These are phyloP conservation scores for Crotalus viridis DNA, from an alignment of 2,113 vertebrate species.

Conservation along the genomic window DNA sequence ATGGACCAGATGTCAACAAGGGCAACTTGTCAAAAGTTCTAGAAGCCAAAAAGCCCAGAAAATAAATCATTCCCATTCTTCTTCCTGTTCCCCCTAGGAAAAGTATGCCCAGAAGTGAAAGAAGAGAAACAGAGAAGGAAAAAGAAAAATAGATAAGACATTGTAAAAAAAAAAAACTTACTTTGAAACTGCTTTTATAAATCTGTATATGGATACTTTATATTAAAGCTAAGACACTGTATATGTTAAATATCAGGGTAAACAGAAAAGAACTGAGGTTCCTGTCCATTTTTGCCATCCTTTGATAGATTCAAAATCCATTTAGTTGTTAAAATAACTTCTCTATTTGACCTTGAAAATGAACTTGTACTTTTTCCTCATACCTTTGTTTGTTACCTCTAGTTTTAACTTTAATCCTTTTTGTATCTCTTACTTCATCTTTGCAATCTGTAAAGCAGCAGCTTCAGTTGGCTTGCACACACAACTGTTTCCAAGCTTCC, in stretches of 20 bases:
- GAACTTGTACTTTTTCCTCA: conserved; percentile 51
- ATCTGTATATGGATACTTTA: neutral
- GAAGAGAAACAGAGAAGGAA: neutral
- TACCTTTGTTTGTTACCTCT: conserved; percentile 61
- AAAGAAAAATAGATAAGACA: neutral
- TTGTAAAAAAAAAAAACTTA: neutral
- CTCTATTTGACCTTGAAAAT: conserved; percentile 57
- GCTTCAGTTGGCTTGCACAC: conserved; percentile 24
- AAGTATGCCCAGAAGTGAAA: neutral
- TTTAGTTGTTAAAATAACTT: conserved; percentile 56
- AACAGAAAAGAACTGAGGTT: neutral
- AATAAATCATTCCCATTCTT: neutral
- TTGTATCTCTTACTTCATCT: conserved; percentile 50
- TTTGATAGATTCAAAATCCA: conserved; percentile 44
- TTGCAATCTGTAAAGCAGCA: conserved; percentile 52
- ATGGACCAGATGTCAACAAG: neutral
- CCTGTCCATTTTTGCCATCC: neutral
- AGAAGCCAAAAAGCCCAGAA: neutral
- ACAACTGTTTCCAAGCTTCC: conserved; percentile 14
- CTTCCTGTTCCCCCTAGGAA: neutral
- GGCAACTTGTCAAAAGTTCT: neutral
- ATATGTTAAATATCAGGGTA: neutral
- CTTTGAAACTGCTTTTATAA: neutral
- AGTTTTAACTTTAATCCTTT: conserved; percentile 60
- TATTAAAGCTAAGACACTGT: neutral